These are phyloP conservation scores for Enteromius anoplus DNA, from an alignment of 2,797 vertebrate species.

Conservation along the genomic window DNA sequence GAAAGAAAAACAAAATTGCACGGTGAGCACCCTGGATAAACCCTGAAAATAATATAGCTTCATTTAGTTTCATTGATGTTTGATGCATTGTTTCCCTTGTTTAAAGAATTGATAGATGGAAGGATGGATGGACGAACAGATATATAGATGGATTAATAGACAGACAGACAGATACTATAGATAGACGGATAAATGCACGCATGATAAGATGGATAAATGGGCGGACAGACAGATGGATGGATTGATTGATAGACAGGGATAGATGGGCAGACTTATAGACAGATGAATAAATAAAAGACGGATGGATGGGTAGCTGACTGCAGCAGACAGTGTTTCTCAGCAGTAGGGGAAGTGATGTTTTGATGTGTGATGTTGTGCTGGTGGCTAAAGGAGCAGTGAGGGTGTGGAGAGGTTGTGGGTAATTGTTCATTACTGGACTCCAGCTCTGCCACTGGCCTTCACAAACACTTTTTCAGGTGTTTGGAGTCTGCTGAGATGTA, in stretches of 20 bases:
- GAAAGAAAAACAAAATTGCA: background rate
- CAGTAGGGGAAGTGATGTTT: background rate
- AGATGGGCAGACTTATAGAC: background rate
- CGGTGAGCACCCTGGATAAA: constrained; percentile 2
- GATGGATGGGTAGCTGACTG: background rate
- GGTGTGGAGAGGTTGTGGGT: constrained; percentile 20
- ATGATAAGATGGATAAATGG: background rate
- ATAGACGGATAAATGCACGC: background rate
- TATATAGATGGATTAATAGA: background rate
- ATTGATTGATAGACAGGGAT: background rate
- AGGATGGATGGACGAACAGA: too few species aligned
- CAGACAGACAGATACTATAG: background rate
- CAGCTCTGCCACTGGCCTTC: constrained; percentile 7
- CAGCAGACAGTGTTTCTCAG: background rate
- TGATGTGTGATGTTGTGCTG: constrained; percentile 15
- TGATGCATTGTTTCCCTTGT: background rate
- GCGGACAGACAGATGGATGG: background rate
- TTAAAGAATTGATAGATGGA: background rate
- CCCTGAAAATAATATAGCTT: background rate
- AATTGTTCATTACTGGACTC: constrained; percentile 42
- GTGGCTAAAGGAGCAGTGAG: background rate
- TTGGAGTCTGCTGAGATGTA: constrained; percentile 19
- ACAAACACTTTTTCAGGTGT: constrained; percentile 22
- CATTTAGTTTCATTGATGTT: background rate
- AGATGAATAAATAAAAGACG: background rate